Evolutionary conservation across 2,888 invertebrate species (phyloP).

Genomic region (Erebia aethiops): DNA sequence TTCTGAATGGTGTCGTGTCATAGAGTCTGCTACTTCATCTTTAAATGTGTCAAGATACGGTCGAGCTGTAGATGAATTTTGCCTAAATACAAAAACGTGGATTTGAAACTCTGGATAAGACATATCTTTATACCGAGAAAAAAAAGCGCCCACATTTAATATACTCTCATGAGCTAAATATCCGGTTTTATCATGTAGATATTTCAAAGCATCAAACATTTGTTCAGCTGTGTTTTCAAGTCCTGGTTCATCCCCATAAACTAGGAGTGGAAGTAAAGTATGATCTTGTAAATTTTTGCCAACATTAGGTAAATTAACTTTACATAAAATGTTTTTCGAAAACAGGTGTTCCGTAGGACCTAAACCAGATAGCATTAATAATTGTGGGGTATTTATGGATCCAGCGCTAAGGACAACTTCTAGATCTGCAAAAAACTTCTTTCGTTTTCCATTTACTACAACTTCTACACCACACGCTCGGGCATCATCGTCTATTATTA

Average conservation of each 20-base stretch:
- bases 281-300: conserved; percentile 83
- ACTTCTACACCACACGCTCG: conserved; percentile 66
- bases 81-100: conserved; percentile 45
- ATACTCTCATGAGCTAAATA: conserved; percentile 71
- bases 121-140: conserved; percentile 51
- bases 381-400: conserved; percentile 73
- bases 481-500: conserved; percentile 66
- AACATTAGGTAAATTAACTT: conserved; percentile 69
- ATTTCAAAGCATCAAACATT: conserved; percentile 66
- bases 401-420: conserved; percentile 79
- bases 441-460: conserved; percentile 47
- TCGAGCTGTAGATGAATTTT: conserved; percentile 11
- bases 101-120: conserved; percentile 58
- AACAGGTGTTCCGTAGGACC: conserved; percentile 67
- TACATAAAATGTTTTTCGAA: conserved; percentile 58
- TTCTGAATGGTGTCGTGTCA: conserved; percentile 49
- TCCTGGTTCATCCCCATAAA: conserved; percentile 57
- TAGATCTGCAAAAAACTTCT: conserved; percentile 52
- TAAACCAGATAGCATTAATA: conserved; percentile 79
- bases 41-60: not conserved
- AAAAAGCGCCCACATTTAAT: conserved; percentile 76
- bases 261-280: conserved; percentile 59
- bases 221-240: conserved; percentile 46
- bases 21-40: conserved; percentile 23
- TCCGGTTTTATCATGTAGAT: conserved; percentile 77